These are phyloP conservation scores for Podarcis siculus DNA, from an alignment of 2,797 vertebrate genomes.

Conservation along the genomic window DNA sequence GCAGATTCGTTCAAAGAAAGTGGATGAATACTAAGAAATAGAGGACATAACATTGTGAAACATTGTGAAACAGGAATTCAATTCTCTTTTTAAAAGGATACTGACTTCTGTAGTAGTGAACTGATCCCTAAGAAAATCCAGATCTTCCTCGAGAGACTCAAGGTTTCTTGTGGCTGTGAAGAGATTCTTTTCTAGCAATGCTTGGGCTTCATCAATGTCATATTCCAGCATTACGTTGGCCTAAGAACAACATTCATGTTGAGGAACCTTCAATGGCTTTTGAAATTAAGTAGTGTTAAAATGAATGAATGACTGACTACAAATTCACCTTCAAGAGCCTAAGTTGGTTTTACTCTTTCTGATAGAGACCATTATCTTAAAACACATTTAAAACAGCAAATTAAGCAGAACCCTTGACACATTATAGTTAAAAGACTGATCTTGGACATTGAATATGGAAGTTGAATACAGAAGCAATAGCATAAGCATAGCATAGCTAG, in stretches of 20 bases:
- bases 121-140: slow-evolving; percentile 98
- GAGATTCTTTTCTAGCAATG: slow-evolving; percentile 95
- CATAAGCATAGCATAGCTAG: no score
- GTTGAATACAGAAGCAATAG: no score
- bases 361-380: not conserved
- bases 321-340: not conserved
- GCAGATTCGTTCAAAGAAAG: slow-evolving; percentile 30
- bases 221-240: slow-evolving; percentile 99
- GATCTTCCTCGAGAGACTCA: slow-evolving; percentile 93
- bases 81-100: slow-evolving; percentile 86
- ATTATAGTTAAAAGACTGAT: not conserved
- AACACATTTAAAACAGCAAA: not conserved
- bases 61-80: not conserved
- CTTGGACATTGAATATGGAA: not conserved
- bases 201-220: slow-evolving; percentile 95
- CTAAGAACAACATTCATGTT: slow-evolving; percentile 70
- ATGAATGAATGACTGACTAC: not conserved
- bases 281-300: not conserved
- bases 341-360: not conserved
- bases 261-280: not conserved
- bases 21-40: not conserved
- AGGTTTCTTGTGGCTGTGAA: slow-evolving; percentile 93
- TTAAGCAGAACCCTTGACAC: not conserved
- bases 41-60: not conserved
- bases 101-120: slow-evolving; percentile 99